Evolutionary conservation across 92 coral and sea anemone genomes (phyloP).

Genomic region (Montipora capitata): DNA sequence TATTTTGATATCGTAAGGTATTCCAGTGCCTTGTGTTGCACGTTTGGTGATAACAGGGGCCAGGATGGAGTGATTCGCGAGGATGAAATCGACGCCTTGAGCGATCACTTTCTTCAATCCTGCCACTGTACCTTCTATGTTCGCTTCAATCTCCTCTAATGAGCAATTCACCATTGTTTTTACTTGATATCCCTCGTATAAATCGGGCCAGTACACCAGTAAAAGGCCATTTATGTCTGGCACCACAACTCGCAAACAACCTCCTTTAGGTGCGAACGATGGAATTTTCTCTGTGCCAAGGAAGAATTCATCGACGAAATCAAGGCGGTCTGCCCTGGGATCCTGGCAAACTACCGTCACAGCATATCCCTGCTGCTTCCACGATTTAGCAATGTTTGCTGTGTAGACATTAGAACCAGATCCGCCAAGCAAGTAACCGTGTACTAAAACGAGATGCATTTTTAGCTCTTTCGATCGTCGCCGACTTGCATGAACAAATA

Average conservation of each 20-base stretch:
- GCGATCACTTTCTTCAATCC: constrained; percentile 85
- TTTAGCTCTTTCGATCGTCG: not conserved
- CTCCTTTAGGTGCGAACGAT: constrained; percentile 75
- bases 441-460: constrained; percentile 90
- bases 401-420: constrained; percentile 91
- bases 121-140: constrained; percentile 80
- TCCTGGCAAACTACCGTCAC: constrained; percentile 93
- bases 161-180: constrained; percentile 89
- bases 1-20: constrained; percentile 86
- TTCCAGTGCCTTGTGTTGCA: constrained; percentile 74
- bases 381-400: constrained; percentile 85
- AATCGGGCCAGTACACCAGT: constrained; percentile 89
- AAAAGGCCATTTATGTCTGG: constrained; percentile 91
- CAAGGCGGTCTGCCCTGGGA: constrained; percentile 82
- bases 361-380: constrained; percentile 91
- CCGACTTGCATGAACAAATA: too few species aligned
- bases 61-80: constrained; percentile 87
- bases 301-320: constrained; percentile 86
- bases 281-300: constrained; percentile 83
- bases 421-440: constrained; percentile 90
- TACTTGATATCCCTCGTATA: constrained; percentile 83
- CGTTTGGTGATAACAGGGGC: constrained; percentile 91
- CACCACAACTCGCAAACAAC: constrained; percentile 84
- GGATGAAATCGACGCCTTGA: constrained; percentile 91
- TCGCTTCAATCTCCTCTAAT: constrained; percentile 90